phyloP scores from a whole-genome alignment of 2,113 vertebrate species.

The Archocentrus centrarchus region DNA sequence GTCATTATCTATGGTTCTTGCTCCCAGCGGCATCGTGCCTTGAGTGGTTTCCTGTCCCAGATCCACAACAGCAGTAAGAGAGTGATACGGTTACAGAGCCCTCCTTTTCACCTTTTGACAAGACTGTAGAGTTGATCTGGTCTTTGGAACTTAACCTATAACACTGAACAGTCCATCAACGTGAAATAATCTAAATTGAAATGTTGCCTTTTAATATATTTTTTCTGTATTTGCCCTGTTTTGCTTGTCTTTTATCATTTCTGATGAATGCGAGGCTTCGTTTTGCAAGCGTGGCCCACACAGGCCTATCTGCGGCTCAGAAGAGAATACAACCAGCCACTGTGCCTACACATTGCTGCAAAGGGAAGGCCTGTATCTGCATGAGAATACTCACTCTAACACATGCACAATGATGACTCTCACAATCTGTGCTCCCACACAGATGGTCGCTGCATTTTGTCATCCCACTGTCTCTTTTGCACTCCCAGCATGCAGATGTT shows the following conservation, averaged over 20 bases:
- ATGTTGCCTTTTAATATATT: background rate
- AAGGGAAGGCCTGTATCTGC: constrained; percentile 47
- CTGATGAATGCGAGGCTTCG: constrained; percentile 26
- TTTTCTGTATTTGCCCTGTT: background rate
- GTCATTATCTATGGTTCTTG: constrained; percentile 26
- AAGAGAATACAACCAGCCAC: constrained; percentile 52
- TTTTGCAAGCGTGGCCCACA: constrained; percentile 51
- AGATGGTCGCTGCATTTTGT: constrained; percentile 42
- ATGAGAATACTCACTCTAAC: constrained; percentile 38
- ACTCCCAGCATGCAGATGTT: constrained; percentile 30
- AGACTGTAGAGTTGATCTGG: background rate
- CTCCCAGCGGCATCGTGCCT: constrained; percentile 31
- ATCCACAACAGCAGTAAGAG: constrained; percentile 34
- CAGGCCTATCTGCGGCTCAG: constrained; percentile 38
- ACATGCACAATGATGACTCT: constrained; percentile 37
- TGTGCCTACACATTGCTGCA: constrained; percentile 58
- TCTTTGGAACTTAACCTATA: background rate
- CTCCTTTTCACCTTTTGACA: background rate
- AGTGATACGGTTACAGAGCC: background rate
- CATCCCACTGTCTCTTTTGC: constrained; percentile 27
- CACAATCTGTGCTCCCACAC: constrained; percentile 58
- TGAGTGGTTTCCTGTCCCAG: constrained; percentile 54
- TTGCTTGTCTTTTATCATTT: constrained; percentile 1
- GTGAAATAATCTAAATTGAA: background rate
- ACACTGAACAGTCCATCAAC: background rate